Conservation (phyloP, 2,888 invertebrate species). For the Morinoia aosen region DNA sequence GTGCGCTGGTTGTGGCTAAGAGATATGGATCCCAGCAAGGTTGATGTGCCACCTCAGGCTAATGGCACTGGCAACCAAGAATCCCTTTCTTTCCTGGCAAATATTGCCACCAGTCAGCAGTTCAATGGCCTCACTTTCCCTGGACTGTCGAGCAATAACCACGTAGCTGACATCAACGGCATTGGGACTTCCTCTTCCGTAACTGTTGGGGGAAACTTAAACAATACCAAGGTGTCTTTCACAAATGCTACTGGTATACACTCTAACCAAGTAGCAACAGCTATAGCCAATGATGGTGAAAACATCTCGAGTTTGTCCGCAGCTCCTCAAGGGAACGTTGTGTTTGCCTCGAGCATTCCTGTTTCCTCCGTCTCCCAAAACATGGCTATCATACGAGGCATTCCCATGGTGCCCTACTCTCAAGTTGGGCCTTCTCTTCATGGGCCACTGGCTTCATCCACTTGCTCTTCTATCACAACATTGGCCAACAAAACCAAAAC, state of each 20-base stretch:
- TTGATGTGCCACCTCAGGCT: not conserved
- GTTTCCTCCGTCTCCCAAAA: not conserved
- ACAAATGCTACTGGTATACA: not conserved
- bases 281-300: not conserved
- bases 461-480: not conserved
- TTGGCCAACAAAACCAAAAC: not conserved
- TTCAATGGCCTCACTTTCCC: not conserved
- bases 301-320: not conserved
- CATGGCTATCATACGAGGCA: not conserved
- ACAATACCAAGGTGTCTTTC: not conserved
- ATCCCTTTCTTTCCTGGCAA: slow-evolving; percentile 47
- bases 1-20: not conserved
- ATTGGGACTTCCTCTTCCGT: not conserved
- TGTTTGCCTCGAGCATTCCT: not conserved
- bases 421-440: slow-evolving; percentile 24
- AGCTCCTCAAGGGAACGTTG: not conserved
- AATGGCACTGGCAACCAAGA: slow-evolving; percentile 31
- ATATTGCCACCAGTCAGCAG: slow-evolving; percentile 43
- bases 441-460: not conserved
- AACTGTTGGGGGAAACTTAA: not conserved
- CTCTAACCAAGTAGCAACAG: not conserved
- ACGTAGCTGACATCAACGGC: not conserved
- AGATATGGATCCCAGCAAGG: slow-evolving; percentile 24
- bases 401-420: slow-evolving; percentile 28
- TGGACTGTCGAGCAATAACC: not conserved